Evolutionary conservation across 2,888 invertebrate species (phyloP).

Genomic region (Cantharis flavilabris): DNA sequence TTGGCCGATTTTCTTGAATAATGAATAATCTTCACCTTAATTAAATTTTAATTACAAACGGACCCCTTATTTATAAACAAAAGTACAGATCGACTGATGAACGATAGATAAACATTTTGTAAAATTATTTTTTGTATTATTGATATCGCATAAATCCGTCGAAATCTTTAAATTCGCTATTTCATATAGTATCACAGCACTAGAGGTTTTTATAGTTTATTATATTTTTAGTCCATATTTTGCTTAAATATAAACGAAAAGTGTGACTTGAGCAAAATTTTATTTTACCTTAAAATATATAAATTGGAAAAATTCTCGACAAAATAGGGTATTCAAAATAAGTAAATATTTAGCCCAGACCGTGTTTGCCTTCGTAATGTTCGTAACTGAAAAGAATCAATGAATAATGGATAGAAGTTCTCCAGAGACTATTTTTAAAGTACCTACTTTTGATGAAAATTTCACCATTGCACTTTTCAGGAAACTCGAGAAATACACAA

Average conservation of each 20-base stretch:
- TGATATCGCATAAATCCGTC: not conserved
- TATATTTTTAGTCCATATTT: not conserved
- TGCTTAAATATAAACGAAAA: not conserved
- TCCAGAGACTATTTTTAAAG: slow-evolving; percentile 45
- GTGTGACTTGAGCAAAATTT: not conserved
- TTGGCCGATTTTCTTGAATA: not conserved
- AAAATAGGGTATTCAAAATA: slow-evolving; percentile 33
- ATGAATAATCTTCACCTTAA: not conserved
- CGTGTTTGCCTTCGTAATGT: slow-evolving; percentile 35
- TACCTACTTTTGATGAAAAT: slow-evolving; percentile 41
- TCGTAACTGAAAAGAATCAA: slow-evolving; percentile 41
- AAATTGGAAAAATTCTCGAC: not conserved
- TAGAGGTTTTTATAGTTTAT: too few relatives aligned
- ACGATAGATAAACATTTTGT: not conserved
- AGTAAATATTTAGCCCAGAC: slow-evolving; percentile 40
- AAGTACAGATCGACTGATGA: not conserved
- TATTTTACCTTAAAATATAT: not conserved
- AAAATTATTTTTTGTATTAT: not conserved
- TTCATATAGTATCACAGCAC: too few relatives aligned
- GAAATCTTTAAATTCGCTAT: not conserved
- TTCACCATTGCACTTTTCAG: slow-evolving; percentile 43
- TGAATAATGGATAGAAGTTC: slow-evolving; percentile 48
- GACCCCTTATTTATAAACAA: not conserved
- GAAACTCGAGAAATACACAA: slow-evolving; percentile 14
- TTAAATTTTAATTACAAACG: not conserved